These are phyloP conservation scores for Ivindomyrus marchei DNA, from an alignment of 2,113 vertebrate genomes.

Conservation along the genomic window DNA sequence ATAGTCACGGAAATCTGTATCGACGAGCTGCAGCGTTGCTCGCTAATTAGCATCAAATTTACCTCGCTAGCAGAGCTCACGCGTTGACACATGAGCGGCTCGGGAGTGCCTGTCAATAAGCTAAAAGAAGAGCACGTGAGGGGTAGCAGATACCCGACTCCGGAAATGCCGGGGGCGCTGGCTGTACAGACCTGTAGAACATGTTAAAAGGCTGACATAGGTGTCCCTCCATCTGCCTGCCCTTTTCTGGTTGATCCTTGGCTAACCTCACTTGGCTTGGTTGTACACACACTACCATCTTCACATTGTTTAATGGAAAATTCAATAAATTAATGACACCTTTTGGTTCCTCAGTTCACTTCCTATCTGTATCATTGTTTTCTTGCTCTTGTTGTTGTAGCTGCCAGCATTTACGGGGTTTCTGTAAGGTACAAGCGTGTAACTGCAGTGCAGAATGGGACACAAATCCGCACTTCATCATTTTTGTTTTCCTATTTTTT, in stretches of 20 bases:
- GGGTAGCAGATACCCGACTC: not conserved
- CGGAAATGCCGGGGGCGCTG: not conserved
- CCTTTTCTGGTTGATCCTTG: not conserved
- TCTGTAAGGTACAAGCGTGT: not conserved
- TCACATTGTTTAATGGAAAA: not conserved
- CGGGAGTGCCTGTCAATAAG: conserved; percentile 37
- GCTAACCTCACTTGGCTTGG: not conserved
- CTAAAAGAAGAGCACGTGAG: not conserved
- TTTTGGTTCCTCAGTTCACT: not conserved
- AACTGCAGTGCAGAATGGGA: not conserved
- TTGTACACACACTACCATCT: not conserved
- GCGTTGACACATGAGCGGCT: conserved; percentile 47
- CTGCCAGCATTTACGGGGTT: not conserved
- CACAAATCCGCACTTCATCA: not conserved
- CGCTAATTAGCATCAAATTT: conserved; percentile 71
- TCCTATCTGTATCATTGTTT: not conserved
- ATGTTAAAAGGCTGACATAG: not conserved
- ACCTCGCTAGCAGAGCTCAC: conserved; percentile 39
- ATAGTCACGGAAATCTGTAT: conserved; percentile 66
- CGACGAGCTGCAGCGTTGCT: conserved; percentile 71
- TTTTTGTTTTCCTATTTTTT: not conserved
- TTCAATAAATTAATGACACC: too few species aligned
- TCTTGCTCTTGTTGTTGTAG: not conserved
- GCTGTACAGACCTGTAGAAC: not conserved
- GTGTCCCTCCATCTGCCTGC: not conserved